Base-by-base conservation (phyloP, 2,113 vertebrate species). In the Daboia siamensis region DNA sequence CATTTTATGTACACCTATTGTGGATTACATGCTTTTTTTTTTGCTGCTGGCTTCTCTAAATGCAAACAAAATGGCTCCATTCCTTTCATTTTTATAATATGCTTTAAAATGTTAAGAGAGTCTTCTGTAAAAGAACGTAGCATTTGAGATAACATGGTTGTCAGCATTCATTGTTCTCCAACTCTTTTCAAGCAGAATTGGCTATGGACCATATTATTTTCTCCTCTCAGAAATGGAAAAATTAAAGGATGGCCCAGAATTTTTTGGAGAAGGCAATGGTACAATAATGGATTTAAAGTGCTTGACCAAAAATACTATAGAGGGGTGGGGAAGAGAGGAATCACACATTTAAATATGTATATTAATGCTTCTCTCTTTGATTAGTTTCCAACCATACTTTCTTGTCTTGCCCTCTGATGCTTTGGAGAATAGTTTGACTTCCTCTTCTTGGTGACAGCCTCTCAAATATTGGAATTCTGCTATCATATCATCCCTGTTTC, bases 31-130 rank as follows among this genome's bases (percentile, higher is more conserved):
- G 90, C 56, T n/a, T 54, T 44, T 88, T 52, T 26, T 59, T 85
- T 87, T 64, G 46, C 44, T 48, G 29, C 85, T 64, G 44, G 85
- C 56, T 87, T 64, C 26, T 87, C 56, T 91, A 69, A 91, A 87
- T 87, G 56, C 91, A 91, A 87, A 87, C 91, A 91, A 91, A 91
- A 91, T 52, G 46, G 10, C 44, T 29, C 24, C 56, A 52, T 91
- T 57, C 54, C 44, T 91, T 91, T 64, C 84, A 59, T n/a, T 86
- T 86, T 87, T 52, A 46, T 64, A 29, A 69, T 52, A 48, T 86
- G 61, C 6, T 20, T 92, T 92, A 48, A 84, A 57, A 33, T 86
- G 24, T 61, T 48, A 54, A 46, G 84, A 54, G 52, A 90, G 44
- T 54, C n/a, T 91, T 85, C 7, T 48, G 29, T 48, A 91, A 24